phyloP scores from a whole-genome alignment of 2,888 invertebrate species.

The Hoplodrina blanda region DNA sequence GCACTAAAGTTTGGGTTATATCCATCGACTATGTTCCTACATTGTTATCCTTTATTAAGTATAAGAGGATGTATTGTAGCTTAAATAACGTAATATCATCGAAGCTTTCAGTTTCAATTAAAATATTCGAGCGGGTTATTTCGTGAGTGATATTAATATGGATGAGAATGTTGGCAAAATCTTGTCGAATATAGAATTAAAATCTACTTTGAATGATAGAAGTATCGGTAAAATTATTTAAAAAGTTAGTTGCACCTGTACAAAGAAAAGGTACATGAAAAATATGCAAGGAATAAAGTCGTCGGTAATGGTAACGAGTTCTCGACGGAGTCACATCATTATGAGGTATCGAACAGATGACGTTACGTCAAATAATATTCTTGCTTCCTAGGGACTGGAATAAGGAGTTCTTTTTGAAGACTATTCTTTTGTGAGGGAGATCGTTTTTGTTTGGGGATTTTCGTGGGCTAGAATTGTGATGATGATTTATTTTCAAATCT shows the following conservation, averaged over 20 bases:
- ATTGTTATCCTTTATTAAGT: constrained; percentile 45
- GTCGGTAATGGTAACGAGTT: constrained; percentile 73
- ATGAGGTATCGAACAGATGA: constrained; percentile 64
- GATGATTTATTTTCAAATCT: constrained; percentile 12
- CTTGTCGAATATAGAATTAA: background rate
- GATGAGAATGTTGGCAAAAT: constrained; percentile 26
- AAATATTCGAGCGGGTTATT: constrained; percentile 30
- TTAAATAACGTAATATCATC: constrained; percentile 16
- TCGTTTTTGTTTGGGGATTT: constrained; percentile 13
- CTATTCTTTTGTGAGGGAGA: constrained; percentile 18
- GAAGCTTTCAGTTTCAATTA: constrained; percentile 43
- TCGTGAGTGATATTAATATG: constrained; percentile 37
- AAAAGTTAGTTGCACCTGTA: constrained; percentile 22
- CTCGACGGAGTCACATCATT: constrained; percentile 77
- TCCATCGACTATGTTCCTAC: constrained; percentile 24
- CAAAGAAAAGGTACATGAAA: constrained; percentile 57
- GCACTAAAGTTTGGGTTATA: constrained; percentile 41
- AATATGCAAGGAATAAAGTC: constrained; percentile 70
- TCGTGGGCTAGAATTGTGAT: background rate
- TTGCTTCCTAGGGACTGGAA: constrained; percentile 48
- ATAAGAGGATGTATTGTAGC: constrained; percentile 2
- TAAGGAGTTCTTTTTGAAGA: constrained; percentile 42
- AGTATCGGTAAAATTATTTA: constrained; percentile 16
- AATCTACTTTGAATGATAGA: background rate
- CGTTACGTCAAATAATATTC: constrained; percentile 53